Conservation (phyloP, 2,888 invertebrate species). For the Acholoe squamosa region DNA sequence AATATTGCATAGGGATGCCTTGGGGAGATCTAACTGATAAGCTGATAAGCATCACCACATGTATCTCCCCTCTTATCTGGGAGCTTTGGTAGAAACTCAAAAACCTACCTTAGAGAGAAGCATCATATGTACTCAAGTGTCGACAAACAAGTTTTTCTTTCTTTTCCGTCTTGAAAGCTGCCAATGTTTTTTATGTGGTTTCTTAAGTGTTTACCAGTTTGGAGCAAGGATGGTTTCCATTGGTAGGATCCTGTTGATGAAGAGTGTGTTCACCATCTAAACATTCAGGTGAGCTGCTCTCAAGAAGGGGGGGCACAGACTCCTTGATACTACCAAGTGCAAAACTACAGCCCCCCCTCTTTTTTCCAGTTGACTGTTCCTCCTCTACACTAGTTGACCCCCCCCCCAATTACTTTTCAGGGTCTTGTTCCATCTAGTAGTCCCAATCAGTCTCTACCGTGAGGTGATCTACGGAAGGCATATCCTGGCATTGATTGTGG, state of each 20-base stretch:
- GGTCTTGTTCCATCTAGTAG: no score
- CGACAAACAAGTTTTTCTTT: constrained; percentile 16
- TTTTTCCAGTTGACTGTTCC: no score
- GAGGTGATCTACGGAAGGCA: no score
- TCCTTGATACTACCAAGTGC: no score
- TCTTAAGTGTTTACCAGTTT: constrained; percentile 15
- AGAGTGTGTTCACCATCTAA: background rate
- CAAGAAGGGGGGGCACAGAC: no score
- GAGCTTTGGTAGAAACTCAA: background rate
- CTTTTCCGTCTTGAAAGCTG: background rate
- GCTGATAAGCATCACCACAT: background rate
- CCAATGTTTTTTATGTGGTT: background rate
- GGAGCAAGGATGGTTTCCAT: background rate
- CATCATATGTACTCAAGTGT: background rate
- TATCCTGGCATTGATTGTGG: no score
- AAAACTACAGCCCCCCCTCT: no score
- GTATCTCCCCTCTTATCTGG: background rate
- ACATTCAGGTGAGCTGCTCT: no score
- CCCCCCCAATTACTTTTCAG: no score
- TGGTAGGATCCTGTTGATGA: background rate
- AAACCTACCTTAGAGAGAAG: background rate
- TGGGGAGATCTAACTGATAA: background rate
- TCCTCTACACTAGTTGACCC: no score
- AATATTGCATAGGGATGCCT: background rate
- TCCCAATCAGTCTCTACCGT: no score